Evolutionary conservation across 2,113 vertebrate species (phyloP), one percentile per base, ranked within the genome.

Genomic region (Cephalopterus ornatus): DNA sequence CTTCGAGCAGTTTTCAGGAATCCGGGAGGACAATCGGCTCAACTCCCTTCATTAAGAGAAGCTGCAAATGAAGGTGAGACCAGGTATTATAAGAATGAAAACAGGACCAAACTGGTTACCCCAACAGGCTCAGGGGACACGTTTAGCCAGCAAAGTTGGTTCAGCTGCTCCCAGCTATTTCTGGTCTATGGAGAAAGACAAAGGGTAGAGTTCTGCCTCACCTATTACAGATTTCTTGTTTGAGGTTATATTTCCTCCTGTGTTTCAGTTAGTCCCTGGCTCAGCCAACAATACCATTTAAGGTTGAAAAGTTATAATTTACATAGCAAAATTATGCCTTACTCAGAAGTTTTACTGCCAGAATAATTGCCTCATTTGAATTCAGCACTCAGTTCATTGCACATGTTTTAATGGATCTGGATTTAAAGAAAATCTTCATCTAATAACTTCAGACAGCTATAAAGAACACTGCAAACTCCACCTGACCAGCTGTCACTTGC

Each of bases 331-430:
- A 93, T 97, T 92, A 80, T 86, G 93, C 91, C 86, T 95, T 89
- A 94, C 88, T 95, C 93, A 94, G 91, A 96, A 96, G 77, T 94
- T 94, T 93, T 87, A 81, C 62, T 91, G 92, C 96, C 92, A 95
- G 83, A 94, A 65, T 87, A 95, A 96, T 79, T 89, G 95, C 79
- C 83, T 94, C 83, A 68, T 96, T 96, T 92, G 96, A 95, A 94
- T 96, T 87, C 74, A 55, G 92, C 73, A 12, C 70, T 74, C 93
- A 94, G 74, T 37, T 93, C 74, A 28, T 2, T 80, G 90, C 78
- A 67, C 82, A 84, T 49, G 58, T 46, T 90, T 93, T 92, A 88
- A 95, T 61, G 85, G 87, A 70, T 66, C 46, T 18, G 26, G 71
- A 73, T 62, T 94, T 83, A 62, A 86, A 82, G 85, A 65, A 93